These are phyloP conservation scores for Oenanthe melanoleuca DNA, from an alignment of 2,113 vertebrate species.

Conservation along the genomic window DNA sequence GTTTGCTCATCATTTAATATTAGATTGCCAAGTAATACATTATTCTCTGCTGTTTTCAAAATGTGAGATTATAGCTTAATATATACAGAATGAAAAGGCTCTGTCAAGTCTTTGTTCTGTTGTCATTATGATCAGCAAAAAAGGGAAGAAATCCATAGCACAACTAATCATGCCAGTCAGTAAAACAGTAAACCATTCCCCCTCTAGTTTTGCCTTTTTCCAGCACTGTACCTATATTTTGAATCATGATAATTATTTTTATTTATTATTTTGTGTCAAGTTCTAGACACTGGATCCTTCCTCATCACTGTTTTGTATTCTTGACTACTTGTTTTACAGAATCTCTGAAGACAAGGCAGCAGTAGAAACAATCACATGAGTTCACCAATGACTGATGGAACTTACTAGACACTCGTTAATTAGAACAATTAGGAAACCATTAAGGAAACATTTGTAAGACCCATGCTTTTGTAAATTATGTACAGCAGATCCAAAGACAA, in stretches of 20 bases:
- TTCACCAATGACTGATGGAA: background rate
- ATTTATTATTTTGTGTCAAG: background rate
- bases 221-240: background rate
- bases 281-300: background rate
- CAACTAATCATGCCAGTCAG: background rate
- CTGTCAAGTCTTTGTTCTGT: background rate
- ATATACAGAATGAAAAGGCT: background rate
- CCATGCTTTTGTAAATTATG: background rate
- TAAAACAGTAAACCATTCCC: background rate
- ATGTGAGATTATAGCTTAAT: background rate
- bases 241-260: background rate
- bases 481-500: background rate
- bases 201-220: background rate
- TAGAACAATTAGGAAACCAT: conserved; percentile 8
- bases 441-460: background rate
- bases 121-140: background rate
- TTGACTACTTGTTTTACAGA: background rate
- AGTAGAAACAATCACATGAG: background rate
- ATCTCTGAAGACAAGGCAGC: background rate
- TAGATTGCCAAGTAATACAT: background rate
- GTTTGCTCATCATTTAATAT: conserved; percentile 32
- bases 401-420: background rate
- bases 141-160: background rate
- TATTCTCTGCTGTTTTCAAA: background rate
- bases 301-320: background rate